Evolutionary conservation across 2,113 vertebrate species (phyloP).

Genomic region (Onychostoma macrolepis): DNA sequence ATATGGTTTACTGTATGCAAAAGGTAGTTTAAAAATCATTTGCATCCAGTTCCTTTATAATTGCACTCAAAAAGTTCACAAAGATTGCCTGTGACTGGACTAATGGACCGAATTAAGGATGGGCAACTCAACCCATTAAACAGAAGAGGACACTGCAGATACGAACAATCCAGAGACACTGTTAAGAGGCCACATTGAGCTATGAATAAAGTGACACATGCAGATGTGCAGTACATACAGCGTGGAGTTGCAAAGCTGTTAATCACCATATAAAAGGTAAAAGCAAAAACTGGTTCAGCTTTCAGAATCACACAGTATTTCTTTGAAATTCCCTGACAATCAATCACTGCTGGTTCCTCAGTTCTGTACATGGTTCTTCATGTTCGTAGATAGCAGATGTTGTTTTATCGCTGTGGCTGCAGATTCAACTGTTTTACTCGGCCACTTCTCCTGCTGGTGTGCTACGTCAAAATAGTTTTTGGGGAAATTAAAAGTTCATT

Average conservation of each 20-base stretch:
- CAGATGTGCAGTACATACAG: conserved; percentile 4
- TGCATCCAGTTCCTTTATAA: background rate
- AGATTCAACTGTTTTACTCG: background rate
- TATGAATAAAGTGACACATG: conserved; percentile 29
- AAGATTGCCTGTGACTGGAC: background rate
- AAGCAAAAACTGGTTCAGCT: background rate
- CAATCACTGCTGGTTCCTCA: conserved; percentile 10
- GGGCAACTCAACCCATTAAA: background rate
- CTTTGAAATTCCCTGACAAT: background rate
- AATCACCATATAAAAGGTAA: background rate
- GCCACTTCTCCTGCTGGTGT: background rate
- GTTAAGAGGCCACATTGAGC: background rate
- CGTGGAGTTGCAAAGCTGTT: background rate
- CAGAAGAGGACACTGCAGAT: background rate
- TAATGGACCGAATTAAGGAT: conserved; percentile 1
- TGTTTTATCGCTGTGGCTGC: background rate
- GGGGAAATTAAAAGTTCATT: background rate
- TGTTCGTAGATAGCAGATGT: background rate
- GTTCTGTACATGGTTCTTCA: conserved; percentile 1
- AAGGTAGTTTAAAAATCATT: background rate
- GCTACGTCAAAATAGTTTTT: background rate
- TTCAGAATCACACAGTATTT: background rate
- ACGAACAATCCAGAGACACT: background rate
- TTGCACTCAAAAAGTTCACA: background rate
- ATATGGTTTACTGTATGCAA: background rate